Evolutionary conservation across 2,888 invertebrate species (phyloP).

Genomic region (Caenorhabditis panamensis): DNA sequence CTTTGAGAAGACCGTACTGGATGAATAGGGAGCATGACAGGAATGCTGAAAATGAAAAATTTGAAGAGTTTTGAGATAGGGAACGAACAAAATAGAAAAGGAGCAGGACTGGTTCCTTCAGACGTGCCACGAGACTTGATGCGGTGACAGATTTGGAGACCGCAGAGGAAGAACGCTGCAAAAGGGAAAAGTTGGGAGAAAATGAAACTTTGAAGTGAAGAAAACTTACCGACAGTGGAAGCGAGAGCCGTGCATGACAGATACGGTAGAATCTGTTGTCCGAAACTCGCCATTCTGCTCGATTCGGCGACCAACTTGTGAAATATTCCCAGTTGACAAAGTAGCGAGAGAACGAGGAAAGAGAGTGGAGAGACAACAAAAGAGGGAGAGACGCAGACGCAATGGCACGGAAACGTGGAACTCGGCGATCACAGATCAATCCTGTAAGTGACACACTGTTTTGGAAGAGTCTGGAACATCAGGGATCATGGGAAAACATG

Average conservation of each 20-base stretch:
- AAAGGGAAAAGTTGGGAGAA: background rate
- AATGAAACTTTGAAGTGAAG: background rate
- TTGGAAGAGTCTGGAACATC: too few species aligned
- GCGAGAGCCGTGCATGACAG: constrained; percentile 75
- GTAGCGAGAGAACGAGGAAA: constrained; percentile 4
- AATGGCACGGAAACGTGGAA: constrained; percentile 34
- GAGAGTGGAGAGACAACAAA: background rate
- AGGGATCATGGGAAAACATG: background rate
- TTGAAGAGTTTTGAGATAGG: background rate
- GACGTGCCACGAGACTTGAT: constrained; percentile 73
- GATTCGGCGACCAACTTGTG: background rate
- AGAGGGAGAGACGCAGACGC: constrained; percentile 35
- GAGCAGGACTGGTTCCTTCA: constrained; percentile 76
- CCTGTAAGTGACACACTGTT: background rate
- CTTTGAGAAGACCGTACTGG: constrained; percentile 87
- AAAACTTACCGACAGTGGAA: constrained; percentile 71
- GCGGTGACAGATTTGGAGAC: constrained; percentile 75
- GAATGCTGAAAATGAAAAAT: constrained; percentile 54
- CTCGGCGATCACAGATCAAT: constrained; percentile 35
- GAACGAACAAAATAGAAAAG: constrained; percentile 59
- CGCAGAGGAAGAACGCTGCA: constrained; percentile 75
- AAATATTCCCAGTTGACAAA: background rate
- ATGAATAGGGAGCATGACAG: constrained; percentile 89
- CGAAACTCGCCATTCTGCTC: constrained; percentile 34
- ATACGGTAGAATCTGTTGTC: constrained; percentile 59